phyloP scores from a whole-genome alignment of 2,888 invertebrate genomes.

The Drosophila trichaetosa region DNA sequence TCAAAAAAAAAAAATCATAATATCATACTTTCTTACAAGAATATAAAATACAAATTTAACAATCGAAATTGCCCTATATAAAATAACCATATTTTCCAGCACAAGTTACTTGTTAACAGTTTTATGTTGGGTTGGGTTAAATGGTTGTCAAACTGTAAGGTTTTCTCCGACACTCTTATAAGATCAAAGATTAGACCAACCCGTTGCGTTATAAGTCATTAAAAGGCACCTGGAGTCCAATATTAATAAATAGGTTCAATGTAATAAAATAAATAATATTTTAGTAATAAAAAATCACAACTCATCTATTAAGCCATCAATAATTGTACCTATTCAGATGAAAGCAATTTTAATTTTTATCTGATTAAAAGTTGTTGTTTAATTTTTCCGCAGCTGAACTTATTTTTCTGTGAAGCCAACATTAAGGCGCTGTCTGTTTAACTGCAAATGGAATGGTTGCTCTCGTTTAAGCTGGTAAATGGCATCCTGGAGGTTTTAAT shows the following conservation, averaged over 20 bases:
- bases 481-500: conserved; percentile 24
- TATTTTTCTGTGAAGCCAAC: too few relatives aligned
- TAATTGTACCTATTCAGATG: neutral
- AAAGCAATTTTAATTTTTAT: neutral
- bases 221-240: too few relatives aligned
- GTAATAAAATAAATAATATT: too few relatives aligned
- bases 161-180: neutral
- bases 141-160: neutral
- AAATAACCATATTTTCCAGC: neutral
- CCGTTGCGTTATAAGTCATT: neutral
- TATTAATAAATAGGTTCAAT: too few relatives aligned
- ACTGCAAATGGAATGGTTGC: conserved; percentile 2
- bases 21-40: neutral
- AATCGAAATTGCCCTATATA: neutral
- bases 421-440: too few relatives aligned
- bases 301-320: neutral
- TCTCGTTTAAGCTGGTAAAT: conserved; percentile 24
- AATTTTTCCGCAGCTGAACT: neutral
- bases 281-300: neutral
- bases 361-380: neutral
- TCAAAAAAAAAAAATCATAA: neutral
- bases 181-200: neutral
- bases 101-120: neutral
- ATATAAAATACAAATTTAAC: neutral
- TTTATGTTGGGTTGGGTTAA: neutral